phyloP scores from a whole-genome alignment of 1,140 invertebrate species.

The Vollenhovia emeryi region DNA sequence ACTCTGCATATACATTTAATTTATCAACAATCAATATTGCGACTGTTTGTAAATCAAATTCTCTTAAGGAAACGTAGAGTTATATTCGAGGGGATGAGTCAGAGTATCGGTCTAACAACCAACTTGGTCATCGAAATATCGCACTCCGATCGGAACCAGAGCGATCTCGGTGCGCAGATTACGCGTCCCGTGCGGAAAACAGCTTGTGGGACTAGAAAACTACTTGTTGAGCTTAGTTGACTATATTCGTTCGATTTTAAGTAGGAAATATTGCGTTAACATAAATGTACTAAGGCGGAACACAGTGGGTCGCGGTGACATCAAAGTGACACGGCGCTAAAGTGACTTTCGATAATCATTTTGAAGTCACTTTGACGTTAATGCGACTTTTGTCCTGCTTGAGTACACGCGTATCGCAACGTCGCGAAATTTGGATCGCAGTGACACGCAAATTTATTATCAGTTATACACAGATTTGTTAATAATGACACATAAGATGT shows the following conservation, averaged over 20 bases:
- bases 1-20: not conserved
- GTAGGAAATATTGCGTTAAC: constrained; percentile 46
- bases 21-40: not conserved
- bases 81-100: not conserved
- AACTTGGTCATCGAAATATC: constrained; percentile 4
- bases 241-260: constrained; percentile 45
- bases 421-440: constrained; percentile 26
- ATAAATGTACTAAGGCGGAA: not conserved
- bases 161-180: not conserved
- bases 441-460: constrained; percentile 20
- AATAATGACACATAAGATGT: constrained; percentile 1
- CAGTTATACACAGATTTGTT: not conserved
- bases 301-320: not conserved
- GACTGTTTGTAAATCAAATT: not conserved
- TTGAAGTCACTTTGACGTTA: not conserved
- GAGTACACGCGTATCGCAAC: not conserved
- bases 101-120: not conserved
- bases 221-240: constrained; percentile 40
- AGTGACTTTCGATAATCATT: not conserved
- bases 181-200: not conserved
- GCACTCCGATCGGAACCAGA: not conserved
- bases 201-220: not conserved
- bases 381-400: not conserved
- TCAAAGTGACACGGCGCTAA: not conserved
- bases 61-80: not conserved